Conservation (phyloP, 2,797 vertebrate genomes). For the Sternotherus odoratus region DNA sequence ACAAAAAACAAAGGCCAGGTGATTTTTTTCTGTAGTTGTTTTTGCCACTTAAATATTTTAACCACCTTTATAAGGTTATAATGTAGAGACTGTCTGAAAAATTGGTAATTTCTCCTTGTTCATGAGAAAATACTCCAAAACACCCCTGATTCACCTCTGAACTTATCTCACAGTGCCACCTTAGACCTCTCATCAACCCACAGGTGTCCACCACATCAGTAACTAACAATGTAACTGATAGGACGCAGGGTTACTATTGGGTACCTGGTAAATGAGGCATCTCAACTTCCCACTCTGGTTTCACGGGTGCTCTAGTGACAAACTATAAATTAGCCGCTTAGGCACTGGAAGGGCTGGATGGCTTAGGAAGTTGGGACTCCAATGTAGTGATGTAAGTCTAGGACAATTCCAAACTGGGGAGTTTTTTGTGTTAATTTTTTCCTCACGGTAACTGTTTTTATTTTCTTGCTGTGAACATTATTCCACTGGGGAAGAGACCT, state of each 20-base stretch:
- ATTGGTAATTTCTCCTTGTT: background rate
- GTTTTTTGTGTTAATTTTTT: background rate
- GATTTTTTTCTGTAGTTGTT: background rate
- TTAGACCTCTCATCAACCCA: background rate
- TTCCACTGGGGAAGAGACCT: background rate
- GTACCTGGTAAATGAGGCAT: background rate
- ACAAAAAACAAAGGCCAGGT: background rate
- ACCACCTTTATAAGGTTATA: background rate
- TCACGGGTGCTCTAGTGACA: background rate
- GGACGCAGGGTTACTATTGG: background rate
- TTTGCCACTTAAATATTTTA: background rate
- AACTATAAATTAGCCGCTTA: background rate
- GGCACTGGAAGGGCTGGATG: background rate
- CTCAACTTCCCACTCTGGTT: background rate
- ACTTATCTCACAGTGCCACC: background rate
- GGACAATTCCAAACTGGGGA: background rate
- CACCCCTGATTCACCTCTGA: background rate
- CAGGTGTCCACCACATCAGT: background rate
- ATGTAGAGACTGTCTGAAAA: background rate
- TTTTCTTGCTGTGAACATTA: background rate
- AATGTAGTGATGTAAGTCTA: background rate
- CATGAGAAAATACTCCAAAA: background rate
- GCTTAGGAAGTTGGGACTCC: background rate
- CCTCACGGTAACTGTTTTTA: background rate
- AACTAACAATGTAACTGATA: background rate